Conservation (phyloP, 2,888 invertebrate species). For the Dasypogon diadema region DNA sequence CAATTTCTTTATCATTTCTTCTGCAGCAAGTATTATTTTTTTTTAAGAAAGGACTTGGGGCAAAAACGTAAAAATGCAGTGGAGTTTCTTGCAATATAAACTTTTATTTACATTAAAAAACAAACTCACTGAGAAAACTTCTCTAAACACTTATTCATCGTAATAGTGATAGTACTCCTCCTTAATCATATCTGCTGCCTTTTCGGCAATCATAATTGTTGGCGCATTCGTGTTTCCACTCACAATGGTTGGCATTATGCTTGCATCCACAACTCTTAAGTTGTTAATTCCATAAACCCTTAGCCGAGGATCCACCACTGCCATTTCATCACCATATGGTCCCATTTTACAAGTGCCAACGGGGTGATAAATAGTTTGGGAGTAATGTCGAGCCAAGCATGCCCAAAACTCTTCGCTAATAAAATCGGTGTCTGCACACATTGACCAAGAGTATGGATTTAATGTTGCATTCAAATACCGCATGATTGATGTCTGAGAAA, state of each 20-base stretch:
- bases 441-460: conserved; percentile 76
- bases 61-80: too few relatives aligned
- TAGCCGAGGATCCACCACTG: conserved; percentile 80
- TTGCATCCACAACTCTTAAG: conserved; percentile 83
- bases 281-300: conserved; percentile 76
- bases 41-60: too few relatives aligned
- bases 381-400: conserved; percentile 80
- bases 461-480: conserved; percentile 73
- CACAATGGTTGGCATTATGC: conserved; percentile 84
- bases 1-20: too few relatives aligned
- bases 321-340: conserved; percentile 71
- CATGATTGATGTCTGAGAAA: conserved; percentile 75
- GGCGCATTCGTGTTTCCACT: conserved; percentile 88
- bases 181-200: conserved; percentile 85
- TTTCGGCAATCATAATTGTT: conserved; percentile 86
- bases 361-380: conserved; percentile 85
- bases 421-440: conserved; percentile 74
- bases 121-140: background rate
- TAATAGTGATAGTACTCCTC: conserved; percentile 73
- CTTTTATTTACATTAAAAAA: background rate
- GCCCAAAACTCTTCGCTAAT: conserved; percentile 82
- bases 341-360: conserved; percentile 88
- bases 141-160: background rate
- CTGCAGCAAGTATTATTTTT: too few relatives aligned
- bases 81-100: background rate